Conservation (phyloP, 2,797 vertebrate species). For the Tachyglossus aculeatus region DNA sequence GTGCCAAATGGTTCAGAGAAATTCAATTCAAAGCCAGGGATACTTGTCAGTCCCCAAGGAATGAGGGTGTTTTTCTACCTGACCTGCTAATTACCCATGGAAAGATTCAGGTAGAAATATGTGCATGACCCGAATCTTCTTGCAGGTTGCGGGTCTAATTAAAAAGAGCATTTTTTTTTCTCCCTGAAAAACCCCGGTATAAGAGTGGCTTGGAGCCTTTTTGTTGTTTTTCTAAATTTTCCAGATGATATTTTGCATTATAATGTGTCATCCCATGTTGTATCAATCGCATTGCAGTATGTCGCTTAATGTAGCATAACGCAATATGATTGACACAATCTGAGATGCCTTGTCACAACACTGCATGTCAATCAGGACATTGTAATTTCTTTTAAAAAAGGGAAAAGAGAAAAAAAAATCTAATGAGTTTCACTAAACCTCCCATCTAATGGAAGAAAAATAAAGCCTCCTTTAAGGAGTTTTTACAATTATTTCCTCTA, state of each 20-base stretch:
- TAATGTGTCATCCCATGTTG: slow-evolving; percentile 68
- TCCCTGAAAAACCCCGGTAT: slow-evolving; percentile 17
- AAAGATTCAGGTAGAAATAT: slow-evolving; percentile 34
- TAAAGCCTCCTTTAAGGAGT: slow-evolving; percentile 46
- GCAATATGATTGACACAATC: slow-evolving; percentile 71
- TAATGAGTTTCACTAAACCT: slow-evolving; percentile 44
- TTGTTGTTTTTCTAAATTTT: slow-evolving; percentile 62
- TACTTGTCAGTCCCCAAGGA: slow-evolving; percentile 41
- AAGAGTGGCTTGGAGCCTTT: slow-evolving; percentile 17
- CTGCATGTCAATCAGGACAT: slow-evolving; percentile 60
- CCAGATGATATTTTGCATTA: slow-evolving; percentile 72
- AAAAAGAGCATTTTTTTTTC: slow-evolving; percentile 20
- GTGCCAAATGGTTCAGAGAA: slow-evolving; percentile 42
- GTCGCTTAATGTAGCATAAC: slow-evolving; percentile 71
- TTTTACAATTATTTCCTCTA: slow-evolving; percentile 38
- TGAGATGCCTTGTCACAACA: slow-evolving; percentile 74
- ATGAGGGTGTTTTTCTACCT: slow-evolving; percentile 1
- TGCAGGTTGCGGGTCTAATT: slow-evolving; percentile 20
- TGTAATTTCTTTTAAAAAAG: slow-evolving; percentile 44
- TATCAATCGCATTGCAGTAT: slow-evolving; percentile 74
- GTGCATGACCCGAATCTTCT: slow-evolving; percentile 12
- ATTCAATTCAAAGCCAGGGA: slow-evolving; percentile 50
- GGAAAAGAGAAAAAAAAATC: slow-evolving; percentile 9
- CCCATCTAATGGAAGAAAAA: background rate
- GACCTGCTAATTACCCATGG: slow-evolving; percentile 38